These are phyloP conservation scores for Hemibagrus wyckioides DNA, from an alignment of 2,113 vertebrate genomes.

Conservation along the genomic window DNA sequence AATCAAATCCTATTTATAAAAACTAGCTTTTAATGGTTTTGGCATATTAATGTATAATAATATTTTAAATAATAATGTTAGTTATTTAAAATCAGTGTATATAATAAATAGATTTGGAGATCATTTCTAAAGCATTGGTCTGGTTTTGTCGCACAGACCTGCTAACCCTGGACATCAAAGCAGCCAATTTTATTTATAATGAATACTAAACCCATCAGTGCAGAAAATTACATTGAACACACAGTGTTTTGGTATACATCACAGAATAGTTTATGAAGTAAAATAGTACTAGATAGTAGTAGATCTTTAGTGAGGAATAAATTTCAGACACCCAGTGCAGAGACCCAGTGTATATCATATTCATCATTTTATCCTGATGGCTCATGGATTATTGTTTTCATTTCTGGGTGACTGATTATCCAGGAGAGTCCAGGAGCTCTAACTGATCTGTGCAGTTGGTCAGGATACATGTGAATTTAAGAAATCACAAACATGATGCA, in stretches of 20 bases:
- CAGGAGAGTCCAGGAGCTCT: not conserved
- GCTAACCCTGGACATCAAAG: not conserved
- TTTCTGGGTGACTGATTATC: not conserved
- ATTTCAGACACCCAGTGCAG: not conserved
- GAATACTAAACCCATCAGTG: not conserved
- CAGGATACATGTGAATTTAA: not conserved
- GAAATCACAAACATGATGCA: not conserved
- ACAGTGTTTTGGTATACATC: not conserved
- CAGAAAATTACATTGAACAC: not conserved
- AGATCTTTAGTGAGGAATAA: not conserved
- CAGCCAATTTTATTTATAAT: not conserved
- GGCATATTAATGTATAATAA: not conserved
- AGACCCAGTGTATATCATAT: not conserved
- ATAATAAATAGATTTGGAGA: not conserved
- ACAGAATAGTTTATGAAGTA: not conserved
- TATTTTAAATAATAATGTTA: slow-evolving; percentile 10
- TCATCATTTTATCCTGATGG: not conserved
- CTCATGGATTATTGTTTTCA: not conserved
- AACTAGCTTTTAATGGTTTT: not conserved
- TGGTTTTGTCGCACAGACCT: not conserved
- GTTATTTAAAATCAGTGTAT: not conserved
- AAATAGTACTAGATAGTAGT: no score
- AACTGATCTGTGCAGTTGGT: not conserved
- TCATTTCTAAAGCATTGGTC: not conserved
- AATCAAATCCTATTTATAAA: not conserved